Evolutionary conservation across 92 coral and sea anemone genomes (phyloP).

Genomic region (Desmophyllum pertusum): DNA sequence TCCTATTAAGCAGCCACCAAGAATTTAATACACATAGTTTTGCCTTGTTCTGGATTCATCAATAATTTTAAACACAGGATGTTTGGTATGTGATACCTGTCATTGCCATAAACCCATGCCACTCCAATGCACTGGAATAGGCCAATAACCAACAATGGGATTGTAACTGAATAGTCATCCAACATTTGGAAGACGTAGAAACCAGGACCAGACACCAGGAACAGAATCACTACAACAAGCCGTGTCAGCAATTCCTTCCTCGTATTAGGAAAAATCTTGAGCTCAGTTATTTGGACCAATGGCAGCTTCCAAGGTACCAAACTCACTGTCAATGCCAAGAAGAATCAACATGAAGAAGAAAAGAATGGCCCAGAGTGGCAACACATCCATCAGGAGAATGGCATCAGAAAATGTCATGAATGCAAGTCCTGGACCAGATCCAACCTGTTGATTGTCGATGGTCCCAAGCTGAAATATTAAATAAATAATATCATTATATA

Average conservation of each 20-base stretch:
- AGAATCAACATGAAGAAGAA: conserved; percentile 96
- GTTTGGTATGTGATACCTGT: conserved; percentile 63
- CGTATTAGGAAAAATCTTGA: conserved; percentile 87
- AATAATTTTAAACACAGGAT: neutral
- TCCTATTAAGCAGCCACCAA: too few species aligned
- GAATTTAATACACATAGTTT: too few species aligned
- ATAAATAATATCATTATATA: too few species aligned
- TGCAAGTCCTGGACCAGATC: conserved; percentile 98
- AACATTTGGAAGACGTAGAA: conserved; percentile 94
- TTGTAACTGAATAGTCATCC: conserved; percentile 96
- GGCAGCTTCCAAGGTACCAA: conserved; percentile 98
- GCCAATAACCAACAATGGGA: conserved; percentile 93
- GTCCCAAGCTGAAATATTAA: too few species aligned
- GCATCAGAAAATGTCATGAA: conserved; percentile 99
- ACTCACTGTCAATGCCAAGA: conserved; percentile 98
- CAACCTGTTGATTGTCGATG: conserved; percentile 80
- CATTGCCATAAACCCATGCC: conserved; percentile 99
- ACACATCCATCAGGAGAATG: conserved; percentile 88
- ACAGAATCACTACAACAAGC: conserved; percentile 76
- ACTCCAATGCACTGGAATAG: conserved; percentile 98
- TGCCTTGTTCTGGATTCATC: neutral
- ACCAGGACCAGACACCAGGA: conserved; percentile 92
- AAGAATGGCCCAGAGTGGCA: conserved; percentile 97
- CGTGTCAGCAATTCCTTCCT: conserved; percentile 87
- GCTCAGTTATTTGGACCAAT: conserved; percentile 96